Base-by-base conservation (phyloP, 2,113 vertebrate species). In the Empidonax alnorum region DNA sequence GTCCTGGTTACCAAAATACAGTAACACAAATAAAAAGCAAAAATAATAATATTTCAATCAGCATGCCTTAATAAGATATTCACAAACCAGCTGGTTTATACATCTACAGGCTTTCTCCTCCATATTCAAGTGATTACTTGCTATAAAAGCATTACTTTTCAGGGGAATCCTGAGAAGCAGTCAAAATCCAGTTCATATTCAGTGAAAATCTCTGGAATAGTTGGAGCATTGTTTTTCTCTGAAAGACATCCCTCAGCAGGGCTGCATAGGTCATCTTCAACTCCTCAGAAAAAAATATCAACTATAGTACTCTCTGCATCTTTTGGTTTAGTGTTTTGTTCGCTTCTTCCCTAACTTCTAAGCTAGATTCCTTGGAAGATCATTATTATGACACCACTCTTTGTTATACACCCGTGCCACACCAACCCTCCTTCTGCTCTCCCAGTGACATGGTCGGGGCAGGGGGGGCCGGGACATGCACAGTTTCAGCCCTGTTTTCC, bases 1-100 rank as follows among this genome's bases (percentile, higher is more conserved):
- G 63, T 74, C 42, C 50, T 66, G 10, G 66, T 71, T 77, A 63
- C 33, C 39, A 94, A 94, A 89, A 91, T 77, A 87, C 56, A 89
- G 61, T 27, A 79, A 68, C 17, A 12, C 10, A 28, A 52, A 52
- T 28, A 52, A 16, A 16, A 52, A 52, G 14, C 14, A 71, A 89
- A 89, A 90, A 82, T 56, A 74, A 65, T 62, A 93, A 61, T 78
- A 91, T 87, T 97, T 96, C 79, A 89, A 89, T 89, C 91, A 87
- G 30, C 52, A 33, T 85, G 90, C 62, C 68, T 90, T 77, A 89
- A 90, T 23, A 87, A 52, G 35, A 87, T 84, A 89, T 84, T 96
- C 58, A 90, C 59, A 87, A 89, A 93, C 14, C 68, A 90, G 62
- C 27, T 90, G 73, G 46, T 85, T 87, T 46, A 62, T 90, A 94